Percentiles rank a stretch among this genome's conserved stretches.
Evolutionary conservation across 2,888 invertebrate genomes (phyloP).

Genomic region (Zonitis immaculata): DNA sequence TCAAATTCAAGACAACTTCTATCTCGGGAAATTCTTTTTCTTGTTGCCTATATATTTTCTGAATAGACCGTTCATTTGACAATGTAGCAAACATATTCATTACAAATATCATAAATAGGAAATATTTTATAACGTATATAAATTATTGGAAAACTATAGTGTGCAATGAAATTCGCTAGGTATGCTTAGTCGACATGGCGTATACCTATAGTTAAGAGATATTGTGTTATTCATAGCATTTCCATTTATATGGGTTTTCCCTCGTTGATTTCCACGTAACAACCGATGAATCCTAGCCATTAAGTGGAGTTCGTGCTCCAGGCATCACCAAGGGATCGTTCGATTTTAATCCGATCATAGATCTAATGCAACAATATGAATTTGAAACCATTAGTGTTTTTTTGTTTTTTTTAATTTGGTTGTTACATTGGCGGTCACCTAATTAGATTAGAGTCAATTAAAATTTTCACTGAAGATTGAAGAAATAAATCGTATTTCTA

Average conservation of each 20-base stretch:
- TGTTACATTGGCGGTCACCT: background rate
- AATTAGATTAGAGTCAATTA: background rate
- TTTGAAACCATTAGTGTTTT: background rate
- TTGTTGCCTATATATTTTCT: no score
- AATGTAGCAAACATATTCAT: background rate
- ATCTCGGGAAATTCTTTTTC: no score
- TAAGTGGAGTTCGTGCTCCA: background rate
- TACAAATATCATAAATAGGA: background rate
- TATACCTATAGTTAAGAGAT: background rate
- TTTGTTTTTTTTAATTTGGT: background rate
- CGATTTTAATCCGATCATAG: background rate
- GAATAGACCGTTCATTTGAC: background rate
- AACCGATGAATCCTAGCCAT: background rate
- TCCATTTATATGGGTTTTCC: slow-evolving; percentile 7
- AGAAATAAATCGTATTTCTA: no score
- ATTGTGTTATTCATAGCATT: slow-evolving; percentile 5
- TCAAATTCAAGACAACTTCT: background rate
- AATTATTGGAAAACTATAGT: background rate
- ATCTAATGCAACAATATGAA: background rate
- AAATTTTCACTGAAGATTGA: background rate
- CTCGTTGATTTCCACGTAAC: slow-evolving; percentile 3
- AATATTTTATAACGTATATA: background rate
- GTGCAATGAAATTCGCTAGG: background rate
- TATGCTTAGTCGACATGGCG: background rate
- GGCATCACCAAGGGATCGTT: background rate